Evolutionary conservation across 30 jellyfish, hydroid and myxozoan species (phyloP), one percentile per base, ranked within the genome.

Genomic region (Cassiopea xamachana): DNA sequence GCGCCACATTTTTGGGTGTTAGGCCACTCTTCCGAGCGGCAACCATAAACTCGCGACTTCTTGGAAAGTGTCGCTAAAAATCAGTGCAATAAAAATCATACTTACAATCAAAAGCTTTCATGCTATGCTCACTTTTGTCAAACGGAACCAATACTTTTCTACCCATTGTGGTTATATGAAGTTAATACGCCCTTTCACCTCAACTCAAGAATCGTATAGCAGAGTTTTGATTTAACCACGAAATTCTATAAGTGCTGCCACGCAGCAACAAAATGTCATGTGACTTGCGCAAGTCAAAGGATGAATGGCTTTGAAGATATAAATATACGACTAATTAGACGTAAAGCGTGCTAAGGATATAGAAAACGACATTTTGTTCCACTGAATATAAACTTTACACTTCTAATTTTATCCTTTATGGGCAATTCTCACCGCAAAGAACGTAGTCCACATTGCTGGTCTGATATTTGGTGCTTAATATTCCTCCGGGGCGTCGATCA

Each of bases 61-160:
- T 59, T 64, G 74, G 15, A 64, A 64, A 27, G 27, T 27, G 27
- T 2, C 1, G 6, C 6, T 0, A 17, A 4, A 64, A 7, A 64
- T 14, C 5, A 17, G 19, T 64, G 27, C 6, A 64, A 4, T 17
- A 5, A 64, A 4, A 5, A 18, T 16, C 44, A 50, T 86, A 86
- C 95, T 88, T 79, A 88, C 95, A 88, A 47, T 88, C 90, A 79
- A 88, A 79, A 0, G 95, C 95, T 70, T 88, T 88, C 95, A 88
- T 78, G 55, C 95, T 88, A 83, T 88, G 95, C 51, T 88, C 95
- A 59, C 95, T 88, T 47, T 74, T 88, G 64, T 88, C 95, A 64
- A 88, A 88, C 13, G 95, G 95, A 64, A 88, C 60, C 48, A 88
- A 48, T 8, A 88, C 83, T 46, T 88, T 88, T 88, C 95, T 55